These are phyloP conservation scores for Heteronetta atricapilla DNA, from an alignment of 2,113 vertebrate genomes.

Conservation along the genomic window DNA sequence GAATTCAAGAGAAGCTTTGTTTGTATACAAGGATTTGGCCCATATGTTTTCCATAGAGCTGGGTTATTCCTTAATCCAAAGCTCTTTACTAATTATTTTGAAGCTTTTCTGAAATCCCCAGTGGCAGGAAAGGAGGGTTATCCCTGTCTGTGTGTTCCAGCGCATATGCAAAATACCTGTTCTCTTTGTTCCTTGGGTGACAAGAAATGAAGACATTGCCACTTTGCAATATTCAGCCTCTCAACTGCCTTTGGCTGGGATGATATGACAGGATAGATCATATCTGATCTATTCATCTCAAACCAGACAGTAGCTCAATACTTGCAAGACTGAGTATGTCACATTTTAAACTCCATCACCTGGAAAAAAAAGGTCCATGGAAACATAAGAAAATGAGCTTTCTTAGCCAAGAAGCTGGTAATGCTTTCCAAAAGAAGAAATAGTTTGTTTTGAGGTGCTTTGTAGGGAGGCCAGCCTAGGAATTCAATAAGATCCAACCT, in stretches of 20 bases:
- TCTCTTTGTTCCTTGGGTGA: background rate
- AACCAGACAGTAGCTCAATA: background rate
- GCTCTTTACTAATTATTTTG: background rate
- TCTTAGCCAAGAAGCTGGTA: background rate
- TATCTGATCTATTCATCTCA: background rate
- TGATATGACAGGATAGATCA: background rate
- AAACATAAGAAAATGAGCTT: background rate
- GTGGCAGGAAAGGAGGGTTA: background rate
- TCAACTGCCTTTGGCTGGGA: background rate
- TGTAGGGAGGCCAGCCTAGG: background rate
- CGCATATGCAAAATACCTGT: background rate
- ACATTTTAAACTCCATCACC: background rate
- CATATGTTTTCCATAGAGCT: background rate
- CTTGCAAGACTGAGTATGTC: background rate
- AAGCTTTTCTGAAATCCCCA: background rate
- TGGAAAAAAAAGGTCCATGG: background rate
- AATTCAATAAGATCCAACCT: background rate
- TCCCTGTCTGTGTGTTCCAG: background rate
- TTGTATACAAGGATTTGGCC: background rate
- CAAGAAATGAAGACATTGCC: background rate
- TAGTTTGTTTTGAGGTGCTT: background rate
- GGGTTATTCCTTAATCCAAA: background rate
- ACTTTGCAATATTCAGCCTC: background rate
- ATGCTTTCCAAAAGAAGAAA: background rate
- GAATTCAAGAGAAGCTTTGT: background rate